phyloP scores from a whole-genome alignment of 2,888 invertebrate species.

The Phyllotreta striolata region DNA sequence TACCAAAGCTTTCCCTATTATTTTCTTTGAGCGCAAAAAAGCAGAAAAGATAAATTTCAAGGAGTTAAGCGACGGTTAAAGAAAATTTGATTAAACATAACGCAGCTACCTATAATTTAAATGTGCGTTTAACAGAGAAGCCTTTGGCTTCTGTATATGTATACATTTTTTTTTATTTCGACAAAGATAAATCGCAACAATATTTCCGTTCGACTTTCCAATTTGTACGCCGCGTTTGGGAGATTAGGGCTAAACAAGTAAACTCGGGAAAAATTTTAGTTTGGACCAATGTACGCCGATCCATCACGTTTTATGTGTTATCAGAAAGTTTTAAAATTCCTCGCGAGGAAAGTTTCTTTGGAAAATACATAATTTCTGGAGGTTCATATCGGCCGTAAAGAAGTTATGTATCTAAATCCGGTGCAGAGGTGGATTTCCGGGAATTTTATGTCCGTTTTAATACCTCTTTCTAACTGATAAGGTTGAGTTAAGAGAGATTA shows the following conservation, averaged over 20 bases:
- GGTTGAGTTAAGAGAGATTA: background rate
- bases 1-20: too few relatives aligned
- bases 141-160: background rate
- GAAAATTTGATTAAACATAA: background rate
- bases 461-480: conserved; percentile 12
- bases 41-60: conserved; percentile 10
- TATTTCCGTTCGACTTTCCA: conserved; percentile 30
- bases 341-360: conserved; percentile 41
- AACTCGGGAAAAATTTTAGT: conserved; percentile 55
- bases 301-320: conserved; percentile 56
- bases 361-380: conserved; percentile 49
- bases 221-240: conserved; percentile 58
- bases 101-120: conserved; percentile 6
- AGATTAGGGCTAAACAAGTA: conserved; percentile 56
- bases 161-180: background rate
- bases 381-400: conserved; percentile 41
- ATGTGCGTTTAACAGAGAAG: background rate
- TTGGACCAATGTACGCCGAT: conserved; percentile 51
- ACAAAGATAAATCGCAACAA: conserved; percentile 8
- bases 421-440: conserved; percentile 1
- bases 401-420: conserved; percentile 18
- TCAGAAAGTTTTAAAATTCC: conserved; percentile 49
- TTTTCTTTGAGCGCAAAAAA: background rate
- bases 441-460: conserved; percentile 1
- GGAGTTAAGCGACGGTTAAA: conserved; percentile 7